phyloP scores from a whole-genome alignment of 1,140 invertebrate genomes.

The Marisa cornuarietis region DNA sequence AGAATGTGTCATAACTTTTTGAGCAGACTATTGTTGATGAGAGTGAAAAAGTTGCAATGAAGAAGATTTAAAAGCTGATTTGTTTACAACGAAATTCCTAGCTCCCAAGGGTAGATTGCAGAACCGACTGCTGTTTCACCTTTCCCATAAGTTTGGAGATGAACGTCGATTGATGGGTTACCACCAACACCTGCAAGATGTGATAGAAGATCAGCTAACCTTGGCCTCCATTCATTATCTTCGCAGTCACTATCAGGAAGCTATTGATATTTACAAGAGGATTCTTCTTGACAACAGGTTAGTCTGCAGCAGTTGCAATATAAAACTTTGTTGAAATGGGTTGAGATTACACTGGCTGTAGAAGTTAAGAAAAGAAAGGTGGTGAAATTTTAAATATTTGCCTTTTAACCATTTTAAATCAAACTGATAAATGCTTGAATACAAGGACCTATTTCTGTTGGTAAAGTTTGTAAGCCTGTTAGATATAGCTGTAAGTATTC shows the following conservation, averaged over 20 bases:
- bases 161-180: slow-evolving; percentile 84
- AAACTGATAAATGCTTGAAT: too few relatives aligned
- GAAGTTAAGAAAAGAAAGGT: too few relatives aligned
- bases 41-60: background rate
- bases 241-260: slow-evolving; percentile 95
- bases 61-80: background rate
- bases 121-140: slow-evolving; percentile 88
- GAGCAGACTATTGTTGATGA: background rate
- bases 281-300: slow-evolving; percentile 90
- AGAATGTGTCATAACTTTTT: background rate
- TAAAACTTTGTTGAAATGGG: too few relatives aligned
- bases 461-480: too few relatives aligned
- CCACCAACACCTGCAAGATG: slow-evolving; percentile 85
- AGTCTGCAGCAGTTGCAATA: too few relatives aligned
- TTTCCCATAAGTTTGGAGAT: slow-evolving; percentile 92
- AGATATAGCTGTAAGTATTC: slow-evolving; percentile 5
- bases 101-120: slow-evolving; percentile 67
- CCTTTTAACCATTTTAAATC: too few relatives aligned
- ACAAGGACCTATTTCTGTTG: too few relatives aligned
- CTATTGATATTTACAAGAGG: slow-evolving; percentile 98
- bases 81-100: slow-evolving; percentile 31
- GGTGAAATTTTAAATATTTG: too few relatives aligned
- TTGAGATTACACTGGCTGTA: too few relatives aligned
- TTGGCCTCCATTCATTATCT: slow-evolving; percentile 97
- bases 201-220: slow-evolving; percentile 93